Conservation (phyloP, 1,140 invertebrate genomes). For the Halictus rubicundus region DNA sequence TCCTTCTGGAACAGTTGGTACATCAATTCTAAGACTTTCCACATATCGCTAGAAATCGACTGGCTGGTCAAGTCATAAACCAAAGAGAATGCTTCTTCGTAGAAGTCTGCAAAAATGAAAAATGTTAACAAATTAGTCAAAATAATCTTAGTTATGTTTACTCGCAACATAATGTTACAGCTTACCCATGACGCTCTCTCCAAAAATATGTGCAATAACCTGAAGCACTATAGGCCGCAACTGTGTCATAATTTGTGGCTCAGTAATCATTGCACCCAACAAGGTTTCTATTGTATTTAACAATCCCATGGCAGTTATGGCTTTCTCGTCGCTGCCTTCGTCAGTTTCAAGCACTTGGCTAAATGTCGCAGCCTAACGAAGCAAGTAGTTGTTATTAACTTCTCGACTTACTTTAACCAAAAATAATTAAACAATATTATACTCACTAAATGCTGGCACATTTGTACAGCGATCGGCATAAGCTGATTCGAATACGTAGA, state of each 20-base stretch:
- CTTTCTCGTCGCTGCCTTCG: constrained; percentile 96
- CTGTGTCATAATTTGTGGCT: constrained; percentile 92
- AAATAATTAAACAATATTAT: background rate
- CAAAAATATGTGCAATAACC: constrained; percentile 94
- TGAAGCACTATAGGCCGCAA: constrained; percentile 96
- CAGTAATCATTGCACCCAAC: constrained; percentile 95
- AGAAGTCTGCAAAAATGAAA: constrained; percentile 90
- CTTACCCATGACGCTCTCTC: constrained; percentile 90
- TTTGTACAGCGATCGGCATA: constrained; percentile 95
- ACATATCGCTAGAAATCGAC: constrained; percentile 95
- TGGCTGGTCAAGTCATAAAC: constrained; percentile 95
- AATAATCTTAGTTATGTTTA: background rate
- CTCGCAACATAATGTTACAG: constrained; percentile 19
- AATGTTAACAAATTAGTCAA: constrained; percentile 48
- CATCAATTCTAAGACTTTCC: constrained; percentile 95
- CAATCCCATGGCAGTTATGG: constrained; percentile 97
- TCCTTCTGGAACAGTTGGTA: constrained; percentile 96
- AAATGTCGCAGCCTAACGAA: constrained; percentile 90
- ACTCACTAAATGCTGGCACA: constrained; percentile 92
- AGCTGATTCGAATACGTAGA: constrained; percentile 95
- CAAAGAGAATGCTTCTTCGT: constrained; percentile 96
- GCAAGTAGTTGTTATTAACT: background rate
- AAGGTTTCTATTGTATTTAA: constrained; percentile 98
- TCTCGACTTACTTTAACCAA: background rate
- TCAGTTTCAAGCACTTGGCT: constrained; percentile 91